A percentile compares a stretch with the other conserved stretches of the same genome.
Conservation (phyloP, 1,140 invertebrate species). For the Drosophila bipectinata region DNA sequence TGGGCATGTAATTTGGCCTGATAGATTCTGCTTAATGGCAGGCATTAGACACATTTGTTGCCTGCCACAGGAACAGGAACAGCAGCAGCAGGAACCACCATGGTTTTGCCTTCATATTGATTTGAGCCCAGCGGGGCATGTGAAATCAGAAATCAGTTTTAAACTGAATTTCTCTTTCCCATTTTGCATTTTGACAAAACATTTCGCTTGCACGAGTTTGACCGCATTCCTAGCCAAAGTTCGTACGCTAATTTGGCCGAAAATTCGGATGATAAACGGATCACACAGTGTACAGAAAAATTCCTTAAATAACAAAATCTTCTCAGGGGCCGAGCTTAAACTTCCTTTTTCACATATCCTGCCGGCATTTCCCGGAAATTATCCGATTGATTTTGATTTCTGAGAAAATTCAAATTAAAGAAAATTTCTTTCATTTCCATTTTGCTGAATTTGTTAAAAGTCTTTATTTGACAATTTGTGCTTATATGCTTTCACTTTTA, state of each 20-base stretch:
- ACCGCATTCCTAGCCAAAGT: constrained; percentile 29
- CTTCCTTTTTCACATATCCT: constrained; percentile 1
- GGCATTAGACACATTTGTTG: constrained; percentile 77
- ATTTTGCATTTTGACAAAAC: constrained; percentile 51
- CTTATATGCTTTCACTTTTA: too few species aligned
- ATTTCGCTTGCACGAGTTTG: constrained; percentile 18
- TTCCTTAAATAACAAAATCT: constrained; percentile 37
- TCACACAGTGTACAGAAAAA: constrained; percentile 16
- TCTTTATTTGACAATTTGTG: background rate
- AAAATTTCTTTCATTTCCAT: background rate
- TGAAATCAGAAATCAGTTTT: constrained; percentile 38
- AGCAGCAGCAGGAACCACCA: constrained; percentile 6
- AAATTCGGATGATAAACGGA: constrained; percentile 37
- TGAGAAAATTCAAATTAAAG: background rate
- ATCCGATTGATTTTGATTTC: background rate
- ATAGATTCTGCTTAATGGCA: constrained; percentile 75
- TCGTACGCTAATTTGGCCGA: constrained; percentile 52
- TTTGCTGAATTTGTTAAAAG: background rate
- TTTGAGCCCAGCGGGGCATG: constrained; percentile 32
- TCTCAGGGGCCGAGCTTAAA: constrained; percentile 1
- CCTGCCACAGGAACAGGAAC: constrained; percentile 34
- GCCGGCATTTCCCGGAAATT: constrained; percentile 1
- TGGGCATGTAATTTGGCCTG: constrained; percentile 65
- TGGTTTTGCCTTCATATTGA: constrained; percentile 37
- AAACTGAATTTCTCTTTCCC: constrained; percentile 37